phyloP scores from a whole-genome alignment of 1,140 invertebrate species.

The Aphidius ervi region DNA sequence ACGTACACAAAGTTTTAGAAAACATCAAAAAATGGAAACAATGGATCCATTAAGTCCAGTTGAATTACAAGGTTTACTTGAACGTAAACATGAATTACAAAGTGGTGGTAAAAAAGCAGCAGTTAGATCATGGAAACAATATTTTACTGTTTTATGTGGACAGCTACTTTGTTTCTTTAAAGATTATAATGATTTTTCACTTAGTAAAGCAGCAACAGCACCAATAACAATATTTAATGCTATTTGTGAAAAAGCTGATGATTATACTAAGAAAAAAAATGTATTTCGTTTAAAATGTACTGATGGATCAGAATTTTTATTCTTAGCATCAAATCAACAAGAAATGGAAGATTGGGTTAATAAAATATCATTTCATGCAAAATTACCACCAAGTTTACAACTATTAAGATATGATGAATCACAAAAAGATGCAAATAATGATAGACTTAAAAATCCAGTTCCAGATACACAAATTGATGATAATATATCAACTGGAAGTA shows the following conservation, averaged over 20 bases:
- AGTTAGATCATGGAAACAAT: conserved; percentile 91
- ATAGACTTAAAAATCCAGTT: conserved; percentile 38
- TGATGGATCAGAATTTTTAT: conserved; percentile 91
- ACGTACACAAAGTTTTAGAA: conserved; percentile 82
- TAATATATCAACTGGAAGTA: conserved; percentile 46
- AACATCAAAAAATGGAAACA: conserved; percentile 67
- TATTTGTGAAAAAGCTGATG: conserved; percentile 76
- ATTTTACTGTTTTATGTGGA: conserved; percentile 92
- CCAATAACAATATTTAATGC: conserved; percentile 88
- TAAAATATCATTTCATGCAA: conserved; percentile 92
- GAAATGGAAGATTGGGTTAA: conserved; percentile 91
- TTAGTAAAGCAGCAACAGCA: conserved; percentile 81
- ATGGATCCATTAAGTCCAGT: conserved; percentile 78
- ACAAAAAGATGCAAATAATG: conserved; percentile 46
- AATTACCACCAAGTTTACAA: conserved; percentile 82
- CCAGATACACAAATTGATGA: conserved; percentile 40
- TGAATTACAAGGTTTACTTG: conserved; percentile 86
- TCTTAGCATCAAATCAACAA: conserved; percentile 68
- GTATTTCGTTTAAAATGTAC: conserved; percentile 83
- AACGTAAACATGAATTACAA: conserved; percentile 92
- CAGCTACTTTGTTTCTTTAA: conserved; percentile 98
- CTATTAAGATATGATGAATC: conserved; percentile 75
- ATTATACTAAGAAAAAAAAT: conserved; percentile 94
- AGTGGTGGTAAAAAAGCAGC: conserved; percentile 90
- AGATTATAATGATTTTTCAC: conserved; percentile 85